A percentile compares a stretch with the other conserved stretches of the same genome.
Evolutionary conservation across 30 jellyfish, hydroid and myxozoan genomes (phyloP).

Genomic region (Cassiopea xamachana): DNA sequence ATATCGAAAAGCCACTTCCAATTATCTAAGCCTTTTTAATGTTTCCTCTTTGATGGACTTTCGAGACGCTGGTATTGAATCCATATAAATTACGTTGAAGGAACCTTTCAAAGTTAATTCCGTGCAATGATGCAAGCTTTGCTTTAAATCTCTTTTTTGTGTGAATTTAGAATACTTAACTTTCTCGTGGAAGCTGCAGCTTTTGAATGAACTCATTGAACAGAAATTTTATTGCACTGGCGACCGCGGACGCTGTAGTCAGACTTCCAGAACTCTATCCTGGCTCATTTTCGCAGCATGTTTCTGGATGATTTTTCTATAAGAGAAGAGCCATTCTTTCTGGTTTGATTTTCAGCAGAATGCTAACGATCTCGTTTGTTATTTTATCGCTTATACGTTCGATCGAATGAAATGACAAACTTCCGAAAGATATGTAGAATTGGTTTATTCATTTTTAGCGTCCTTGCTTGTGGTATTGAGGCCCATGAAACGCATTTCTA

Average conservation of each 20-base stretch:
- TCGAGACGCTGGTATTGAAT: background rate
- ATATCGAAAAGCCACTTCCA: background rate
- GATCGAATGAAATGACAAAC: background rate
- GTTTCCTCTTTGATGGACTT: background rate
- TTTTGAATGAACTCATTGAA: background rate
- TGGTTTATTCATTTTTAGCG: slow-evolving; percentile 33
- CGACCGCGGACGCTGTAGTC: background rate
- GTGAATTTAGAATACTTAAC: background rate
- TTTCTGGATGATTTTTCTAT: background rate
- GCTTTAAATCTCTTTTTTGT: too few species aligned
- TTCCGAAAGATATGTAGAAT: background rate
- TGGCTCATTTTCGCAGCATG: background rate
- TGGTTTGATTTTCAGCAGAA: too few species aligned
- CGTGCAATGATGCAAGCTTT: too few species aligned
- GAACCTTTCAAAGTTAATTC: too few species aligned
- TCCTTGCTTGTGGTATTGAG: slow-evolving; percentile 67
- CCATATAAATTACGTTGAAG: too few species aligned
- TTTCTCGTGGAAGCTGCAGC: background rate
- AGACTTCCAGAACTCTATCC: background rate
- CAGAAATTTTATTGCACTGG: background rate
- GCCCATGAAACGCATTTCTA: background rate
- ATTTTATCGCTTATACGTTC: background rate
- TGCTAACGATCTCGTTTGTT: slow-evolving; percentile 1
- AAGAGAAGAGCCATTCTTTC: background rate
- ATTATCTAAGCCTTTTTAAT: too few species aligned